Conservation (phyloP, 1,140 invertebrate species). For the Ooceraea biroi region DNA sequence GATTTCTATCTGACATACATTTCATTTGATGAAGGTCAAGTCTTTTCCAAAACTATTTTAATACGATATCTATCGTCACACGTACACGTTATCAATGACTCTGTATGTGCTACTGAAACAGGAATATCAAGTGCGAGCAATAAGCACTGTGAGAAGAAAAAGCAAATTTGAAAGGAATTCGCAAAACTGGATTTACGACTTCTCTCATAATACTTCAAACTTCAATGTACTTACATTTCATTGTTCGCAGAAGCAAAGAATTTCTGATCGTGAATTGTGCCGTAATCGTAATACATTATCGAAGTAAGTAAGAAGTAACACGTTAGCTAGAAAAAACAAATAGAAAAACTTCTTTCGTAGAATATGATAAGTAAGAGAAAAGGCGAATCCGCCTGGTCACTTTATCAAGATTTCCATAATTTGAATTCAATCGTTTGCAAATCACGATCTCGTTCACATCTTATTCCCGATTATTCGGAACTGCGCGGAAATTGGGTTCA, state of each 20-base stretch:
- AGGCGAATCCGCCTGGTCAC: neutral
- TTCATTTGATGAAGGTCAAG: slow-evolving; percentile 2
- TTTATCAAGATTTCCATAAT: slow-evolving; percentile 59
- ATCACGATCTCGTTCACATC: slow-evolving; percentile 61
- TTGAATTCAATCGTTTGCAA: slow-evolving; percentile 71
- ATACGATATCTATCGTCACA: too few species aligned
- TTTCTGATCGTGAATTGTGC: slow-evolving; percentile 45
- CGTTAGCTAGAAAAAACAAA: slow-evolving; percentile 20
- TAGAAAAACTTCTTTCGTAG: slow-evolving; percentile 56
- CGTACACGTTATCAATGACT: too few species aligned
- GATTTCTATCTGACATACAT: slow-evolving; percentile 29
- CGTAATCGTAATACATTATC: neutral
- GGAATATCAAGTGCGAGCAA: neutral
- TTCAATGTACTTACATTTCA: slow-evolving; percentile 62
- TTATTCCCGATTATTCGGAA: slow-evolving; percentile 55
- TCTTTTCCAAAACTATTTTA: neutral
- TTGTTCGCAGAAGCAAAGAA: slow-evolving; percentile 45
- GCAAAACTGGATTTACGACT: slow-evolving; percentile 9
- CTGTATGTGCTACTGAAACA: too few species aligned
- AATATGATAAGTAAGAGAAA: slow-evolving; percentile 2
- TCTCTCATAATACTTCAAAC: slow-evolving; percentile 50
- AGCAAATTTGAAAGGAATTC: neutral
- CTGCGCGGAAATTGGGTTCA: slow-evolving; percentile 67
- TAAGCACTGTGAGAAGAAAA: neutral
- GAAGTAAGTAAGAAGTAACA: slow-evolving; percentile 30